Base-by-base conservation (phyloP, 2,888 invertebrate genomes). In the Drosophila ezoana region DNA sequence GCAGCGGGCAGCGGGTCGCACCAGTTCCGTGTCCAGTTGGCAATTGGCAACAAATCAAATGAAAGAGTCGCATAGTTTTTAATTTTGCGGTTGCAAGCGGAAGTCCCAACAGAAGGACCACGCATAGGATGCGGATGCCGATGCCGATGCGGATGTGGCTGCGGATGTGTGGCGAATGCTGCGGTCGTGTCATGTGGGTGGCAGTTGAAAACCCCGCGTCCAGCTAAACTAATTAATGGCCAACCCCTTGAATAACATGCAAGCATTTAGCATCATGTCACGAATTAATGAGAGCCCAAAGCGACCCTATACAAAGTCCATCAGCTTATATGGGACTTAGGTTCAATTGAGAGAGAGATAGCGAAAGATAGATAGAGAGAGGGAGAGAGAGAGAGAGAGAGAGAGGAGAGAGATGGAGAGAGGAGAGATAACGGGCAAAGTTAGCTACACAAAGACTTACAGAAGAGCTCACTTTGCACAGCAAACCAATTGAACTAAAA, bases 41-140 rank as follows among this genome's bases (percentile, higher is more conserved):
- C 38, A 57, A 57, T 40, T 57, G 45, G 52, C 53, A 61, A 45
- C 56, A 54, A 51, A 43, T 61, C 61, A 61, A 56, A 61, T 61
- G 23, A 28, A 33, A 33, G 32, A 33, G 11, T 53, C 53, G 53
- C 53, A 53, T 45, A 56, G 56, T 54, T 61, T 61, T 47, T 33
- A 54, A 61, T 61, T 54, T 61, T 54, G 61, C 45, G 61, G 61
- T 54, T 6, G 20, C 32, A 10, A 61, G 33, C 61, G 61, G 61
- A 61, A 54, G 56, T 47, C 40, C 35, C 23, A 61, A 54, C 61
- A 61, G 61, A 61, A 54, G 61, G 56, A 61, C 32, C 23, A 35
- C 38, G 32, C 23, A 9, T 6, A n/a, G 20, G 13, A 10, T 48
- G 40, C 28, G 57, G 16, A 58, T 38, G 28, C 13, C n/a, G 16